These are phyloP conservation scores for Drosophila malerkotliana DNA, from an alignment of 1,140 invertebrate genomes.

Conservation along the genomic window DNA sequence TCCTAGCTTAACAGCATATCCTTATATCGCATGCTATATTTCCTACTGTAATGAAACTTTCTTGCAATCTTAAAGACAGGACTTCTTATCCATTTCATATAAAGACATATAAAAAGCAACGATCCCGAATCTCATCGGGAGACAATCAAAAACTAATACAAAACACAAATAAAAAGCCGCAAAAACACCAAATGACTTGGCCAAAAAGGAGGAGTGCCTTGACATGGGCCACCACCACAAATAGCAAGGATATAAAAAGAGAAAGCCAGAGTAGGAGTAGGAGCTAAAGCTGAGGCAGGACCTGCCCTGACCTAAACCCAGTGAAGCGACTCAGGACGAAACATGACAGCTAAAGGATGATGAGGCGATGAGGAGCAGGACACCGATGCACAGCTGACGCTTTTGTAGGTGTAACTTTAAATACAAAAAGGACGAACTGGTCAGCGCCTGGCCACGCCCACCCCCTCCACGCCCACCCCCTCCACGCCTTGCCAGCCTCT, in stretches of 20 bases:
- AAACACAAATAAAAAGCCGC: slow-evolving; percentile 62
- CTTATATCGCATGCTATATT: slow-evolving; percentile 54
- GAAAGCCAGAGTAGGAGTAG: neutral
- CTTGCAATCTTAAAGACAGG: neutral
- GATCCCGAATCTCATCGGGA: slow-evolving; percentile 22
- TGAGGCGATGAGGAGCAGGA: slow-evolving; percentile 11
- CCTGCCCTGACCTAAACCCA: slow-evolving; percentile 5
- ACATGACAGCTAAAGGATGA: slow-evolving; percentile 35
- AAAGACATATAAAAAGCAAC: slow-evolving; percentile 1
- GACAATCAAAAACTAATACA: slow-evolving; percentile 56
- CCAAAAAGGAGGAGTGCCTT: slow-evolving; percentile 14
- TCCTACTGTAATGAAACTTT: neutral
- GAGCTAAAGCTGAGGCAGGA: neutral
- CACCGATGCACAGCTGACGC: slow-evolving; percentile 48
- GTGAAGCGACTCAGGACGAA: slow-evolving; percentile 34
- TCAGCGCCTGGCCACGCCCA: slow-evolving; percentile 11
- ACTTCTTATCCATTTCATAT: neutral
- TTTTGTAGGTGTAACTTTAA: slow-evolving; percentile 71
- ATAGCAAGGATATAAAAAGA: slow-evolving; percentile 7
- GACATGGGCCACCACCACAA: slow-evolving; percentile 16
- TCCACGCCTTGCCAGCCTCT: slow-evolving; percentile 5
- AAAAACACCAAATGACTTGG: slow-evolving; percentile 11
- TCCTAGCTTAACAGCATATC: neutral
- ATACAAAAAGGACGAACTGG: slow-evolving; percentile 56
- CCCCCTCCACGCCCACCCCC: neutral